These are phyloP conservation scores for Fistularia tabacaria DNA, from an alignment of 2,797 vertebrate species.

Conservation along the genomic window DNA sequence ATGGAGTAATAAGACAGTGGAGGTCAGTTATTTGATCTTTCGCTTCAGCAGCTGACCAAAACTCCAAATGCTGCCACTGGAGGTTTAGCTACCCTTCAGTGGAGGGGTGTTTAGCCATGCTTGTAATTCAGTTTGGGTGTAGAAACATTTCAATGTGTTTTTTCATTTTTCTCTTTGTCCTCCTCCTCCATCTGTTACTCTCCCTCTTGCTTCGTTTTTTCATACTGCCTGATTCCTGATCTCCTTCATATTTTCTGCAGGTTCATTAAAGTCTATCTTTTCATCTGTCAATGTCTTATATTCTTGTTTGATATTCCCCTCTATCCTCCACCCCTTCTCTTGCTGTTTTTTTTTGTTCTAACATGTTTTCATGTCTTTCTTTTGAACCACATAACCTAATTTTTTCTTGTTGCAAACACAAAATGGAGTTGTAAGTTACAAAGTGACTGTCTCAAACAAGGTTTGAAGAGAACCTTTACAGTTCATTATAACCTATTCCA, in stretches of 20 bases:
- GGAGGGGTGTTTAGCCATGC: slow-evolving; percentile 36
- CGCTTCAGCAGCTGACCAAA: slow-evolving; percentile 35
- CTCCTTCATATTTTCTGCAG: not conserved
- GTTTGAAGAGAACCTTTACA: too few relatives aligned
- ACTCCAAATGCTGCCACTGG: slow-evolving; percentile 32
- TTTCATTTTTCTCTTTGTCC: slow-evolving; percentile 8
- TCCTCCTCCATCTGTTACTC: slow-evolving; percentile 8
- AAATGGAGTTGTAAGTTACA: too few relatives aligned
- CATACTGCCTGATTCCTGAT: slow-evolving; percentile 3
- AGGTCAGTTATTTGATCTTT: slow-evolving; percentile 34
- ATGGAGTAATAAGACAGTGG: slow-evolving; percentile 14
- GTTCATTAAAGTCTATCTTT: not conserved
- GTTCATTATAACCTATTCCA: too few relatives aligned
- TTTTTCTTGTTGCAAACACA: too few relatives aligned
- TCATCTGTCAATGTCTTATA: too few relatives aligned
- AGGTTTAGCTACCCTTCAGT: slow-evolving; percentile 36
- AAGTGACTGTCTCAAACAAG: too few relatives aligned
- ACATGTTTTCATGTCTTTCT: not conserved
- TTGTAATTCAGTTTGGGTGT: slow-evolving; percentile 40
- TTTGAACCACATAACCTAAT: too few relatives aligned
- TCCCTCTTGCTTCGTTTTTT: slow-evolving; percentile 2
- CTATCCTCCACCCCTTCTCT: not conserved
- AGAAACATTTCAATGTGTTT: slow-evolving; percentile 6
- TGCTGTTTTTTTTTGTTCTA: too few relatives aligned
- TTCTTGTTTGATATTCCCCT: not conserved